A percentile compares a stretch with the other conserved stretches of the same genome.
phyloP scores from a whole-genome alignment of 1,140 invertebrate species.

The Brachionus koreanus region DNA sequence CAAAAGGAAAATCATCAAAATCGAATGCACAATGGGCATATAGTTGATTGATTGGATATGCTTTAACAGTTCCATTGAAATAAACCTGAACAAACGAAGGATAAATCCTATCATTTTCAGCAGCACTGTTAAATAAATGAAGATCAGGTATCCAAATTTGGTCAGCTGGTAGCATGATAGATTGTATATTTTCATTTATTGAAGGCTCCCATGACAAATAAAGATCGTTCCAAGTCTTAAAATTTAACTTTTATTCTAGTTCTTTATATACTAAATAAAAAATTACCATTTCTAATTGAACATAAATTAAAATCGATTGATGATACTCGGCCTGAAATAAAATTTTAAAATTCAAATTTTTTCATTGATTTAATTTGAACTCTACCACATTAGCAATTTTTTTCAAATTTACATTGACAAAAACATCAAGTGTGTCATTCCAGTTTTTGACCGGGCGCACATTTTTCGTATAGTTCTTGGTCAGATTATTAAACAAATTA shows the following conservation, averaged over 20 bases:
- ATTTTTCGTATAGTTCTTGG: not conserved
- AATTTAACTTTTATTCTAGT: not conserved
- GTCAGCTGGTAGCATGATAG: constrained; percentile 44
- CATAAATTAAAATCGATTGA: constrained; percentile 12
- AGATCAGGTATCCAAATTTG: constrained; percentile 47
- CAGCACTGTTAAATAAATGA: constrained; percentile 45
- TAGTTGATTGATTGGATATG: constrained; percentile 35
- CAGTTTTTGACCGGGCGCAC: not conserved
- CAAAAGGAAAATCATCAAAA: constrained; percentile 29
- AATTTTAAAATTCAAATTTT: not conserved
- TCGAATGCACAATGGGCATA: constrained; percentile 42
- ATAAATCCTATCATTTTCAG: constrained; percentile 32
- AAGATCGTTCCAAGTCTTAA: constrained; percentile 47
- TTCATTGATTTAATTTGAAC: not conserved
- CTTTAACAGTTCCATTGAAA: not conserved
- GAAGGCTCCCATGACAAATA: constrained; percentile 47
- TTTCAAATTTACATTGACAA: not conserved
- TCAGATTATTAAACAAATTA: not conserved
- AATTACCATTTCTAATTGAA: constrained; percentile 4
- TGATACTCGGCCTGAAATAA: not conserved
- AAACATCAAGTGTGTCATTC: not conserved
- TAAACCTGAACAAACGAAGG: constrained; percentile 22
- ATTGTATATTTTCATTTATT: constrained; percentile 46
- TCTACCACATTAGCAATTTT: constrained; percentile 28
- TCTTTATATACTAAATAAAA: too few relatives aligned